These are phyloP conservation scores for Callipepla squamata DNA, from an alignment of 2,113 vertebrate genomes.

Conservation along the genomic window DNA sequence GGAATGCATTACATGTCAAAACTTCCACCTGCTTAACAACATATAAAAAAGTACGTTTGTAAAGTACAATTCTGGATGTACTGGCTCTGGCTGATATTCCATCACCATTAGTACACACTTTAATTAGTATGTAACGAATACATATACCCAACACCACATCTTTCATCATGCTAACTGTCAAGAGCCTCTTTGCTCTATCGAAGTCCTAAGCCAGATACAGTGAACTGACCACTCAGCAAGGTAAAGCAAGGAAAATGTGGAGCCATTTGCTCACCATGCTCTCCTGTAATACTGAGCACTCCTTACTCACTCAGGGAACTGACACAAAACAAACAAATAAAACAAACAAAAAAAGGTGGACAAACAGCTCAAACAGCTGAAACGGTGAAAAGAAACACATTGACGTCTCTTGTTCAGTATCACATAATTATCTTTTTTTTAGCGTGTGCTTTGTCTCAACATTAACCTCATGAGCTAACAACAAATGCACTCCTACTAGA, in stretches of 20 bases:
- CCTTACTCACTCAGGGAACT: background rate
- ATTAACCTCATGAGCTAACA: background rate
- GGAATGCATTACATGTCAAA: background rate
- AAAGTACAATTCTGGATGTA: background rate
- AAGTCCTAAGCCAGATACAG: conserved; percentile 68
- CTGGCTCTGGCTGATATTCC: conserved; percentile 50
- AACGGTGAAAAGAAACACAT: background rate
- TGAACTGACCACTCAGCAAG: conserved; percentile 69
- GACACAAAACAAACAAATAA: background rate
- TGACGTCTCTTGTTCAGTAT: background rate
- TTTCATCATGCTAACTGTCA: conserved; percentile 68
- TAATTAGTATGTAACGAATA: conserved; percentile 75
- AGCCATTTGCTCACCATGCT: background rate
- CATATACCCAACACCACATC: conserved; percentile 49
- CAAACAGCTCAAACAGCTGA: background rate
- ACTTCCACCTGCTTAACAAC: background rate
- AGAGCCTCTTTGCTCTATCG: conserved; percentile 60
- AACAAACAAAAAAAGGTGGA: background rate
- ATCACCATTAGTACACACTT: conserved; percentile 64
- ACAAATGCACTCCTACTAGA: background rate
- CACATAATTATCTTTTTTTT: background rate
- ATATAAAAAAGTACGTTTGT: background rate
- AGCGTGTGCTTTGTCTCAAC: background rate
- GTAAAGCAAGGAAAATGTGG: conserved; percentile 61
- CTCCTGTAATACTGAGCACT: background rate